A percentile compares a stretch with the other conserved stretches of the same genome.
Evolutionary conservation across 2,888 invertebrate species (phyloP).

Genomic region (Watsonalla cultraria): DNA sequence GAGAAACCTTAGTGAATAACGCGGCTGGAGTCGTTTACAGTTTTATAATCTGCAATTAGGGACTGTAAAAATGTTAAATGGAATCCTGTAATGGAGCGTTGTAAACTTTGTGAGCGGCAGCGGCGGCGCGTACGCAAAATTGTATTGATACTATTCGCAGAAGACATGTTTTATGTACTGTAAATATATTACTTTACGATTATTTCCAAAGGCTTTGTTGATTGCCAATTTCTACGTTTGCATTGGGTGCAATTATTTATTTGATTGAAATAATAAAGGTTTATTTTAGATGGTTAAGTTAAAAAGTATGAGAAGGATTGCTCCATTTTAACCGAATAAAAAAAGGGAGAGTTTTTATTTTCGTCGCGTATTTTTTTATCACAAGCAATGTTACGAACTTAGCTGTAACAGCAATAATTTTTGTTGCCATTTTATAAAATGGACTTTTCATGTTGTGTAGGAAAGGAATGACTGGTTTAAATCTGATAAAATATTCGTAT

Average conservation of each 20-base stretch:
- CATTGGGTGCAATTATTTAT: no score
- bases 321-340: no score
- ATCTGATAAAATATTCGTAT: no score
- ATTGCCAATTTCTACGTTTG: not conserved
- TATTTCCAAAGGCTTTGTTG: slow-evolving; percentile 16
- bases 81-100: slow-evolving; percentile 58
- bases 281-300: not conserved
- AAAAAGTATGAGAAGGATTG: no score
- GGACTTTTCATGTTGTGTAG: no score
- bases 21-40: slow-evolving; percentile 44
- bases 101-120: slow-evolving; percentile 44
- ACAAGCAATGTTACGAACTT: no score
- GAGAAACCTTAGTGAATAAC: no score
- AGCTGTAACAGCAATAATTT: no score
- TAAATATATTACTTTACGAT: slow-evolving; percentile 46
- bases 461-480: no score
- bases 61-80: slow-evolving; percentile 75
- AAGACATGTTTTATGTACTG: slow-evolving; percentile 45
- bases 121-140: slow-evolving; percentile 56
- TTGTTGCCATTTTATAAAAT: no score
- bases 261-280: not conserved
- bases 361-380: no score
- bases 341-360: no score
- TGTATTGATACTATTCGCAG: slow-evolving; percentile 56
- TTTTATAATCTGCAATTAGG: slow-evolving; percentile 75